These are phyloP conservation scores for Amphimallon solstitiale DNA, from an alignment of 2,888 invertebrate species.

Conservation along the genomic window DNA sequence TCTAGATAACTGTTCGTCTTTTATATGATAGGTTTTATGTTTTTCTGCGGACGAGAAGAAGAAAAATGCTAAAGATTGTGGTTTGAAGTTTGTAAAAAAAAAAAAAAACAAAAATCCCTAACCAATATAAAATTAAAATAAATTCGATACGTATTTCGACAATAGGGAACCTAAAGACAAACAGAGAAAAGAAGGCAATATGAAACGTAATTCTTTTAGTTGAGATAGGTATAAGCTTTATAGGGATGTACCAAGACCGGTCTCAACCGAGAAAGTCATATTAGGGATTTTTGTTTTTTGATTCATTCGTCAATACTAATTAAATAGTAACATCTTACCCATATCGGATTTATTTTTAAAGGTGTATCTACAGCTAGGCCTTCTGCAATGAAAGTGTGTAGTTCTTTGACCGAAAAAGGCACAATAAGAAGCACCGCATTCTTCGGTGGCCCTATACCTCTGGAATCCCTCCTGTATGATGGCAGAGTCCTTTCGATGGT, in stretches of 20 bases:
- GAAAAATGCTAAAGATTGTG: slow-evolving; percentile 53
- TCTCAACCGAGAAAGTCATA: no score
- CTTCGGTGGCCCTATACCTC: slow-evolving; percentile 94
- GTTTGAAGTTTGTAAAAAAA: no score
- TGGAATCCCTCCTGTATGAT: slow-evolving; percentile 98
- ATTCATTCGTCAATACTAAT: no score
- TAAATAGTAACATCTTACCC: slow-evolving; percentile 74
- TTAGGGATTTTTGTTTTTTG: no score
- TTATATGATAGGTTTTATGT: slow-evolving; percentile 98
- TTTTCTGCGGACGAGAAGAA: slow-evolving; percentile 74
- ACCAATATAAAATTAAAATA: background rate
- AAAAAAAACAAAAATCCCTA: slow-evolving; percentile 17
- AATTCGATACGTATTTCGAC: no score
- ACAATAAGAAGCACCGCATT: slow-evolving; percentile 91
- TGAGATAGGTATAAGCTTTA: no score
- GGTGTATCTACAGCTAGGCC: slow-evolving; percentile 91
- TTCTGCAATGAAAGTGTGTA: slow-evolving; percentile 96
- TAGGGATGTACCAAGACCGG: no score
- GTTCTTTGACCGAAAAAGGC: slow-evolving; percentile 94
- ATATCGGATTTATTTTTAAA: slow-evolving; percentile 99
- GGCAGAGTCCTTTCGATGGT: slow-evolving; percentile 96
- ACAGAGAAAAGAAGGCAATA: no score
- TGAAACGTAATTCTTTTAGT: no score
- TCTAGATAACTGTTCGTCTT: slow-evolving; percentile 93
- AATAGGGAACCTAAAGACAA: no score